These are phyloP conservation scores for Laticauda colubrina DNA, from an alignment of 2,113 vertebrate genomes.

Conservation along the genomic window DNA sequence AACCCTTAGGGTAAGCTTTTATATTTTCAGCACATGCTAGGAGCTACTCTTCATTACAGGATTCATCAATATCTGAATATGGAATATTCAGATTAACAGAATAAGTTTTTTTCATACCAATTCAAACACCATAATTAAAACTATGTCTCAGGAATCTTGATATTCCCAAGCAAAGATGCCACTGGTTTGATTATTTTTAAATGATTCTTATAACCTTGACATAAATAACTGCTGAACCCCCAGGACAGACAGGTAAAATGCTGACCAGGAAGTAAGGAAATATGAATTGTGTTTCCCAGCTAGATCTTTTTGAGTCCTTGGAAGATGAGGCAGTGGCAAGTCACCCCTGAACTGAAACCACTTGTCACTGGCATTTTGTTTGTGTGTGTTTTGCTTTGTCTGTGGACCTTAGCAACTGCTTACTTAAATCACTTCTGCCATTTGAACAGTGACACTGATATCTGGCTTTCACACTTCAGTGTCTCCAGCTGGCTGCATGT, in stretches of 20 bases:
- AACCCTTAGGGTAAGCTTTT: conserved; percentile 22
- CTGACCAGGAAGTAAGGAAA: too few species aligned
- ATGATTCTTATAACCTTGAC: neutral
- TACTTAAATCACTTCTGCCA: neutral
- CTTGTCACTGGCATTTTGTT: neutral
- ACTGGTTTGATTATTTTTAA: neutral
- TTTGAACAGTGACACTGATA: neutral
- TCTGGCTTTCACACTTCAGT: neutral
- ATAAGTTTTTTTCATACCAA: neutral
- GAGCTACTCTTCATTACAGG: neutral
- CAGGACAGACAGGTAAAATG: too few species aligned
- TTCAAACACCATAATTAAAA: neutral
- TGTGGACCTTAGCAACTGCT: neutral
- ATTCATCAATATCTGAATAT: conserved; percentile 2
- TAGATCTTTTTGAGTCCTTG: too few species aligned
- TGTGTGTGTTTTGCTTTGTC: neutral
- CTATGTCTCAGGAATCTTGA: neutral
- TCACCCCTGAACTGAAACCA: neutral
- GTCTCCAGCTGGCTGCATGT: neutral
- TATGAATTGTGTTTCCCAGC: too few species aligned
- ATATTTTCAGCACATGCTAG: conserved; percentile 32
- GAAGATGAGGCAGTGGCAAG: too few species aligned
- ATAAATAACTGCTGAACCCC: neutral
- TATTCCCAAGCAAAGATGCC: neutral
- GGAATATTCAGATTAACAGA: neutral